phyloP scores from a whole-genome alignment of 2,113 vertebrate genomes.

The Mirza zaza region DNA sequence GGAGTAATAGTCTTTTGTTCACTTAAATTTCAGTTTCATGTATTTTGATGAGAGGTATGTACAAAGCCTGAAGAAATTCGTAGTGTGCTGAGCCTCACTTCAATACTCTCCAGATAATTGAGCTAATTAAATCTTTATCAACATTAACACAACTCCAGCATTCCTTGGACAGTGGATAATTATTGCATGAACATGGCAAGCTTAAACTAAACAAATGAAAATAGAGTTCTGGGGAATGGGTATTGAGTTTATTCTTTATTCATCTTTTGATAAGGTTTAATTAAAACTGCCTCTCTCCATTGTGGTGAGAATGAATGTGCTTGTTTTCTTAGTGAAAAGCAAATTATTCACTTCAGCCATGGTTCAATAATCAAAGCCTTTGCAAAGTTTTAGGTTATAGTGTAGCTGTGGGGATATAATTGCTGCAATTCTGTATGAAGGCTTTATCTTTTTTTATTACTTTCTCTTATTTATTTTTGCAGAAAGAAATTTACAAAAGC shows the following conservation, averaged over 20 bases:
- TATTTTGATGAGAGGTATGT: constrained; percentile 85
- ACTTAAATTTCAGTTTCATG: constrained; percentile 79
- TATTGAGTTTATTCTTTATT: constrained; percentile 93
- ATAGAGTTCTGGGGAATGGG: constrained; percentile 89
- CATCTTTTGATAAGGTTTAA: constrained; percentile 98
- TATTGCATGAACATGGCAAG: constrained; percentile 87
- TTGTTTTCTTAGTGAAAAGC: constrained; percentile 94
- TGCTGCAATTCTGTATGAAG: constrained; percentile 84
- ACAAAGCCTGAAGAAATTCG: constrained; percentile 85
- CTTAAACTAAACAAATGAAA: constrained; percentile 91
- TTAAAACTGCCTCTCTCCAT: constrained; percentile 95
- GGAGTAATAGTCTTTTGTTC: constrained; percentile 80
- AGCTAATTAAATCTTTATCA: constrained; percentile 92
- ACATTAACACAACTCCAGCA: constrained; percentile 87
- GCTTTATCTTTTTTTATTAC: constrained; percentile 86
- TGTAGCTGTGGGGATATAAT: constrained; percentile 89
- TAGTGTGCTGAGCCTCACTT: constrained; percentile 82
- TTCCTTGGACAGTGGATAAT: constrained; percentile 89
- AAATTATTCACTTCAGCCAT: constrained; percentile 94
- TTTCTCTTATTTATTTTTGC: constrained; percentile 81
- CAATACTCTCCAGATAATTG: constrained; percentile 88
- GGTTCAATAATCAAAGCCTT: constrained; percentile 95
- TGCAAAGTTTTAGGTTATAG: constrained; percentile 90
- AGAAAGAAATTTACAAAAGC: constrained; percentile 79
- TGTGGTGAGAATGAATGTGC: constrained; percentile 94